Evolutionary conservation across 2,888 invertebrate genomes (phyloP).

Genomic region (Minunthozetes semirufus): DNA sequence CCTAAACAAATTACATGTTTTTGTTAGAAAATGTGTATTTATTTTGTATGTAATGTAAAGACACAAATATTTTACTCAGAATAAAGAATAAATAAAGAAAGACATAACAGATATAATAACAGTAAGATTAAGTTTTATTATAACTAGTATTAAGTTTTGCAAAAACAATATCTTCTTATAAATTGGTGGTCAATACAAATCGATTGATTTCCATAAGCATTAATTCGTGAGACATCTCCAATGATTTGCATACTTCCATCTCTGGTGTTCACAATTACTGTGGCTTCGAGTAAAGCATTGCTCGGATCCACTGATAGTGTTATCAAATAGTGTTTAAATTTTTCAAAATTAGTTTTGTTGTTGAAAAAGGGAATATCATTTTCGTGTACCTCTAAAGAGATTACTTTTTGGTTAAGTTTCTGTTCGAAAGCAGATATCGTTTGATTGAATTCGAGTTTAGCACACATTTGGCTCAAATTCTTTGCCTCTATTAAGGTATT

Average conservation of each 20-base stretch:
- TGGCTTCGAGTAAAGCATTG: slow-evolving; percentile 69
- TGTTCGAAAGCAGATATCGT: background rate
- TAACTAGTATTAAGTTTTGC: slow-evolving; percentile 39
- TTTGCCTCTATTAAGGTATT: background rate
- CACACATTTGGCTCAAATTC: background rate
- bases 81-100: no score
- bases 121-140: no score
- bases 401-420: background rate
- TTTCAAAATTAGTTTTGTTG: background rate
- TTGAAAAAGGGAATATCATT: background rate
- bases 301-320: slow-evolving; percentile 62
- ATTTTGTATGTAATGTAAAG: no score
- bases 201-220: slow-evolving; percentile 49
- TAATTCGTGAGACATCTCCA: slow-evolving; percentile 56
- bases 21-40: no score
- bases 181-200: slow-evolving; percentile 47
- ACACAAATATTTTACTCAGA: no score
- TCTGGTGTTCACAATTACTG: slow-evolving; percentile 50
- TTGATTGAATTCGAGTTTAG: background rate
- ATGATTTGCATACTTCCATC: slow-evolving; percentile 51
- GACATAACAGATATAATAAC: no score
- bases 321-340: slow-evolving; percentile 54
- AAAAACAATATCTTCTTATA: slow-evolving; percentile 48
- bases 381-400: background rate
- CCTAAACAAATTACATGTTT: no score